Evolutionary conservation across 2,888 invertebrate species (phyloP), one percentile per base, ranked within the genome.

Genomic region (Drosophila flavopinicola): DNA sequence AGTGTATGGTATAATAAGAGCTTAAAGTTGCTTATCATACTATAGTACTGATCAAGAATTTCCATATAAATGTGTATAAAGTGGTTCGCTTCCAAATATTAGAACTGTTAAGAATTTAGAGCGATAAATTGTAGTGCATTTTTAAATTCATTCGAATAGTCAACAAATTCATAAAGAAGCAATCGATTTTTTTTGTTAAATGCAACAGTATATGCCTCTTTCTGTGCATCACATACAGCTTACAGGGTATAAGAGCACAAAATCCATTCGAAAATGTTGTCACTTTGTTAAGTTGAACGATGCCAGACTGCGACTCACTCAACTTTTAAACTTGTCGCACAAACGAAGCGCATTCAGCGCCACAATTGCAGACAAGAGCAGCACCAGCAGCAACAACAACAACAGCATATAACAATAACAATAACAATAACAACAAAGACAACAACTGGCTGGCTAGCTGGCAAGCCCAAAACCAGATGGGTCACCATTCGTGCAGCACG

Each of bases 401-500:
- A 24, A 41, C 20, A 3, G 4, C 20, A 20, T 20, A 20, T 20
- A 20, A 20, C 3, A 25, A 32, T 2, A 7, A 48, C 24, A 37
- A 17, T 20, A 44, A 51, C 15, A 57, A 29, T 17, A 44, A 51
- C 30, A 29, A 20, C 24, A 49, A 15, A 9, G 38, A 39, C 52
- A 48, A 33, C 51, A 52, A 56, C 64, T 41, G 39, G 20, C 44
- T 47, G 45, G 11, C 37, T 47, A 37, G 24, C 54, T 53, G 64
- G 54, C 72, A 54, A 52, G 72, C 66, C 67, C 51, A 69, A 69
- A 66, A 65, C 66, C 66, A 72, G 73, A 72, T 66, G 73, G 69
- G 72, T 66, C 66, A 59, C 49, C 69, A 72, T 41, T 71, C 48
- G 49, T 56, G 51, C 57, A 25, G 48, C 58, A 65, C 52, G 41